phyloP scores from a whole-genome alignment of 2,797 vertebrate genomes.

The Betta splendens region DNA sequence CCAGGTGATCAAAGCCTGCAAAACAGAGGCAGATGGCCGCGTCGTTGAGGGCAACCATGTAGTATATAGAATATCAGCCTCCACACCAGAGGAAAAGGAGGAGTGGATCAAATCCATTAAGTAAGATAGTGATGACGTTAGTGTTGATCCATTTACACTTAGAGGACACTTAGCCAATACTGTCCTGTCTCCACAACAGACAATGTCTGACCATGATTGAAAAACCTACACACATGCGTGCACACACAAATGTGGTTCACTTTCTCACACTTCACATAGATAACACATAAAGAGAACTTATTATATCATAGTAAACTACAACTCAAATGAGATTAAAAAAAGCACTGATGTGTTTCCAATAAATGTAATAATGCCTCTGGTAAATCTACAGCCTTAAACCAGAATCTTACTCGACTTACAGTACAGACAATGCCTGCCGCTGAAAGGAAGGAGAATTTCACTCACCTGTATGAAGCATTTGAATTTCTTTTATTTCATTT shows the following conservation, averaged over 20 bases:
- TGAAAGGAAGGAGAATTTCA: too few species aligned
- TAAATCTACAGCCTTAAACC: too few species aligned
- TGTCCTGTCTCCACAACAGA: slow-evolving; percentile 62
- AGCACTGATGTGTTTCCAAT: too few species aligned
- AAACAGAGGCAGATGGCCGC: slow-evolving; percentile 95
- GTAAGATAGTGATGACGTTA: slow-evolving; percentile 78
- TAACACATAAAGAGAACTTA: too few species aligned
- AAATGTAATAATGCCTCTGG: too few species aligned
- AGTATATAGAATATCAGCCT: slow-evolving; percentile 97
- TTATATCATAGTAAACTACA: too few species aligned
- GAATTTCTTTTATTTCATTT: too few species aligned
- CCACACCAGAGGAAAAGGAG: slow-evolving; percentile 95
- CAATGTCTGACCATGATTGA: slow-evolving; percentile 74
- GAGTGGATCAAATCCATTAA: slow-evolving; percentile 99
- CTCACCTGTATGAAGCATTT: too few species aligned
- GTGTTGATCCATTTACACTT: slow-evolving; percentile 70
- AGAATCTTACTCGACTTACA: too few species aligned
- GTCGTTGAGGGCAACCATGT: slow-evolving; percentile 98
- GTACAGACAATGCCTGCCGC: too few species aligned
- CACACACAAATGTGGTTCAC: slow-evolving; percentile 38
- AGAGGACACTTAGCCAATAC: slow-evolving; percentile 67
- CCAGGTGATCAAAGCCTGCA: slow-evolving; percentile 98
- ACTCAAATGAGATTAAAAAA: too few species aligned
- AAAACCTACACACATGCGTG: slow-evolving; percentile 22
- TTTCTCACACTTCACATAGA: slow-evolving; percentile 71